Conservation (phyloP, 2,888 invertebrate genomes). For the Ecliptopera silaceata region DNA sequence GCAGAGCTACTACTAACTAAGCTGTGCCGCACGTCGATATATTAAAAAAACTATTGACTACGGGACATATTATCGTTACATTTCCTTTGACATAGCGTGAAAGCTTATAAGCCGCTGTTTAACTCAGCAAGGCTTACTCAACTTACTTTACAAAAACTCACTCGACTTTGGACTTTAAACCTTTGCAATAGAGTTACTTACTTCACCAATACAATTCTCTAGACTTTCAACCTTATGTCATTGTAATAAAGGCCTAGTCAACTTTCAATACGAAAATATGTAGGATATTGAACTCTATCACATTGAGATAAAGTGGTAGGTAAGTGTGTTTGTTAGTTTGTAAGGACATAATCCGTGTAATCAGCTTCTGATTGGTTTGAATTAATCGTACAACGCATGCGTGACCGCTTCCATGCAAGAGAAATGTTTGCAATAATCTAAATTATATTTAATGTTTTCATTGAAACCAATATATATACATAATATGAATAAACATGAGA, state of each 20-base stretch:
- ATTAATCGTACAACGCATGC: slow-evolving; percentile 78
- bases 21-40: too few relatives aligned
- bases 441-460: slow-evolving; percentile 79
- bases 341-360: slow-evolving; percentile 77
- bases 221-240: too few relatives aligned
- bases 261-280: background rate
- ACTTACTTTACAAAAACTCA: too few relatives aligned
- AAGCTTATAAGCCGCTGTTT: slow-evolving; percentile 60
- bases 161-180: too few relatives aligned
- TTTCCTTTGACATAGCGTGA: slow-evolving; percentile 65
- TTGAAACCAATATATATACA: slow-evolving; percentile 61
- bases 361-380: slow-evolving; percentile 80
- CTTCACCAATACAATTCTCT: too few relatives aligned
- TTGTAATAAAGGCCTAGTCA: too few relatives aligned
- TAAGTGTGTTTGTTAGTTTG: slow-evolving; percentile 52
- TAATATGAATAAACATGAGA: slow-evolving; percentile 38
- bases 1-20: too few relatives aligned
- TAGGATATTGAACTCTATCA: slow-evolving; percentile 44
- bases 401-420: slow-evolving; percentile 79
- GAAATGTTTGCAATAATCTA: slow-evolving; percentile 64
- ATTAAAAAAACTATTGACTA: slow-evolving; percentile 42
- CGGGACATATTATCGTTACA: slow-evolving; percentile 43
- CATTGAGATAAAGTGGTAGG: slow-evolving; percentile 39
- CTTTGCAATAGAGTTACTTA: too few relatives aligned
- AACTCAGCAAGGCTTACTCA: slow-evolving; percentile 32